phyloP scores from a whole-genome alignment of 2,888 invertebrate species.

The Drosophila mettleri region DNA sequence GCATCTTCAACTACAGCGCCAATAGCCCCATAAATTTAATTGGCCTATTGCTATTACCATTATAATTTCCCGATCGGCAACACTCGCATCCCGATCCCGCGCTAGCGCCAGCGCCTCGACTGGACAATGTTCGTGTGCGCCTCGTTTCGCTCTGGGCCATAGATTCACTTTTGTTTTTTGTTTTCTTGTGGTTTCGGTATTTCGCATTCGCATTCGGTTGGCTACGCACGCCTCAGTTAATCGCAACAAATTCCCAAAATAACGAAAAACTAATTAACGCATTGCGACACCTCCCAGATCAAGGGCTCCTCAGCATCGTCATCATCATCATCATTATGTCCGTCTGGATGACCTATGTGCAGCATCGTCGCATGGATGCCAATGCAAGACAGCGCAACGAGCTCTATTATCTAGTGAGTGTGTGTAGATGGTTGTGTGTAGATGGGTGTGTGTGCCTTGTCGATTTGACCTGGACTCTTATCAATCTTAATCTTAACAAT shows the following conservation, averaged over 20 bases:
- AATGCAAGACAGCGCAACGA: conserved; percentile 82
- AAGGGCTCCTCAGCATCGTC: not conserved
- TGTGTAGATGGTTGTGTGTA: not conserved
- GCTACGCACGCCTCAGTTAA: conserved; percentile 9
- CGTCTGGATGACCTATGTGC: conserved; percentile 87
- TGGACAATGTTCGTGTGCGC: conserved; percentile 53
- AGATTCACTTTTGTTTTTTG: conserved; percentile 4
- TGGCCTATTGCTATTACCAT: conserved; percentile 53
- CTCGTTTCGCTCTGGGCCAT: conserved; percentile 31
- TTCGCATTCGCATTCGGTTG: conserved; percentile 30
- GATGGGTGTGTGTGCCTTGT: not conserved
- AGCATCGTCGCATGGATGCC: conserved; percentile 82
- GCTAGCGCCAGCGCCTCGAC: conserved; percentile 31
- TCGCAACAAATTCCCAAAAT: not conserved
- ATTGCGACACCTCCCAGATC: not conserved
- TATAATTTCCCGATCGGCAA: conserved; percentile 43
- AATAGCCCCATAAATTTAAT: conserved; percentile 53
- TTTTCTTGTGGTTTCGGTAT: conserved; percentile 11
- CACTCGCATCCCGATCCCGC: conserved; percentile 20
- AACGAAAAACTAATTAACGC: not conserved
- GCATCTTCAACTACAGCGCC: conserved; percentile 19
- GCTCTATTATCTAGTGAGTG: conserved; percentile 85
- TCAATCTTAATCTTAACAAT: too few species aligned
- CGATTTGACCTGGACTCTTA: too few species aligned
- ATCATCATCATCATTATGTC: conserved; percentile 85